Evolutionary conservation across 2,888 invertebrate genomes (phyloP).

Genomic region (Drosophila putrida): DNA sequence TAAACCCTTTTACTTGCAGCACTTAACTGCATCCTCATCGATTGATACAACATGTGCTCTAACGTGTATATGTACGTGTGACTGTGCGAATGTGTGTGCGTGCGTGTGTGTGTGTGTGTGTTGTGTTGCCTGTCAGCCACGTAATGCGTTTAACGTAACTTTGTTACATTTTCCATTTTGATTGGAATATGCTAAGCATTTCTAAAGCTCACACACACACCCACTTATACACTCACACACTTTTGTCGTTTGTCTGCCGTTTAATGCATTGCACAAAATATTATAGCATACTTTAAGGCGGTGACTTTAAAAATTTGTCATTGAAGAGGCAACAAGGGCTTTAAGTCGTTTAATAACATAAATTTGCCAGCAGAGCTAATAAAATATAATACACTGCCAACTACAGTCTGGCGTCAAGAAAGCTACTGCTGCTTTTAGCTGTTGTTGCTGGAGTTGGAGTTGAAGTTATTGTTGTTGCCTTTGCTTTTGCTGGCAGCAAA

Average conservation of each 20-base stretch:
- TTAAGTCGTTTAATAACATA: conserved; percentile 63
- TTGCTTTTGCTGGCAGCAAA: conserved; percentile 21
- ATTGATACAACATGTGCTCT: conserved; percentile 34
- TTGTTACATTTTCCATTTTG: conserved; percentile 71
- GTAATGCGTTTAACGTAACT: conserved; percentile 67
- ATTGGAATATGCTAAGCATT: conserved; percentile 74
- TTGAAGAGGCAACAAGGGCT: conserved; percentile 22
- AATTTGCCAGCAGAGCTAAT: conserved; percentile 64
- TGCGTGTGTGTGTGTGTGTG: conserved; percentile 12
- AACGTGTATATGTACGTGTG: neutral
- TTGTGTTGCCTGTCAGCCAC: conserved; percentile 48
- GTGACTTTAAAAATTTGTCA: conserved; percentile 53
- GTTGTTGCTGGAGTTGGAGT: conserved; percentile 6
- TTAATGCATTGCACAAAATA: conserved; percentile 49
- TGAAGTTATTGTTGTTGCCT: conserved; percentile 7
- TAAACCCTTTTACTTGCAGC: conserved; percentile 53
- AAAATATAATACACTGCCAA: conserved; percentile 75
- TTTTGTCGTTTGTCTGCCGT: conserved; percentile 30
- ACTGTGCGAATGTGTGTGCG: conserved; percentile 7
- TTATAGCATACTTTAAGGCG: conserved; percentile 56
- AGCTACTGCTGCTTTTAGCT: conserved; percentile 16
- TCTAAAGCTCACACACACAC: conserved; percentile 18
- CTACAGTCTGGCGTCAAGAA: conserved; percentile 38
- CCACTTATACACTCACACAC: conserved; percentile 4
- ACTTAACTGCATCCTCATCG: conserved; percentile 54